Evolutionary conservation across 2,797 vertebrate species (phyloP).

Genomic region (Lithobates sylvaticus): DNA sequence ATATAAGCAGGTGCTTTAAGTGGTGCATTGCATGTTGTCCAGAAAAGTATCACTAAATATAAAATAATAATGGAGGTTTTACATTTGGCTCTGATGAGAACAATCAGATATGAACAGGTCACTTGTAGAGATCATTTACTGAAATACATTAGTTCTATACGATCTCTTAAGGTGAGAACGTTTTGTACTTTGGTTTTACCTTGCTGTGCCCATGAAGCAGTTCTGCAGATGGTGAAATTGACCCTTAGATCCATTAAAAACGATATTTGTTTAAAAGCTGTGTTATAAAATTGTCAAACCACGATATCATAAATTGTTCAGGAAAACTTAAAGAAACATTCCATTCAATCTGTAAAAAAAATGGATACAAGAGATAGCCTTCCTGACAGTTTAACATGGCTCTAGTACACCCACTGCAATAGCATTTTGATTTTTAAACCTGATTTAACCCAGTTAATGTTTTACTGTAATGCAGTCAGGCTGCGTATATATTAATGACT

Average conservation of each 20-base stretch:
- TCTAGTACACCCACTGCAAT: no score
- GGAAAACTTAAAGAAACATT: no score
- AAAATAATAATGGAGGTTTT: slow-evolving; percentile 35
- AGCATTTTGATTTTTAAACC: no score
- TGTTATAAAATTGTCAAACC: not conserved
- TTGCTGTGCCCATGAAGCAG: not conserved
- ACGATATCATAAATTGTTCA: no score
- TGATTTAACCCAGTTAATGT: no score
- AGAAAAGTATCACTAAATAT: slow-evolving; percentile 47
- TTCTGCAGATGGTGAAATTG: not conserved
- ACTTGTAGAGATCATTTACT: not conserved
- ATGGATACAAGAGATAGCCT: no score
- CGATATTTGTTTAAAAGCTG: not conserved
- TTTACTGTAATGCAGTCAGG: no score
- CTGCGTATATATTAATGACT: no score
- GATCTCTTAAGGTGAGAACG: slow-evolving; percentile 7
- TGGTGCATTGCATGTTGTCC: slow-evolving; percentile 13
- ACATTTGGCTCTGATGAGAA: slow-evolving; percentile 36
- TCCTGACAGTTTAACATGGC: no score
- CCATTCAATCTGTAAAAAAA: no score
- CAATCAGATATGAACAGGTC: slow-evolving; percentile 43
- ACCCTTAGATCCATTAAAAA: not conserved
- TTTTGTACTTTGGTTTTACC: not conserved
- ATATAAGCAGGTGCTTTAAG: slow-evolving; percentile 26
- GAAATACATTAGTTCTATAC: no score